A percentile compares a stretch with the other conserved stretches of the same genome.
phyloP scores from a whole-genome alignment of 2,797 vertebrate species.

The Syngnathus acus region DNA sequence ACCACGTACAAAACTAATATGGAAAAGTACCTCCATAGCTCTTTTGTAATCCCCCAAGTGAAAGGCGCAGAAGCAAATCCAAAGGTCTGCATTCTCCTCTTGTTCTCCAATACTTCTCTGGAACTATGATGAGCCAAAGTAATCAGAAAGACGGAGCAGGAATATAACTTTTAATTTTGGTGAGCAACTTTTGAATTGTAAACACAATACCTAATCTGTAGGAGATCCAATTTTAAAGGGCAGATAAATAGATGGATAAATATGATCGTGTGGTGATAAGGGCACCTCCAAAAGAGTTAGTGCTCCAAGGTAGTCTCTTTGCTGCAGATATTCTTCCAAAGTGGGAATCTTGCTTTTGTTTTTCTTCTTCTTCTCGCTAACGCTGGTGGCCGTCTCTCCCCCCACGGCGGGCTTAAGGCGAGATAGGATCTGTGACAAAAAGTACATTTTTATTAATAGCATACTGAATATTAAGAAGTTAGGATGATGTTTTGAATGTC shows the following conservation, averaged over 20 bases:
- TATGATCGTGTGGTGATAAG: not conserved
- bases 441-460: not conserved
- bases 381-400: slow-evolving; percentile 55
- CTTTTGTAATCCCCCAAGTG: slow-evolving; percentile 91
- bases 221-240: too few species aligned
- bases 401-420: slow-evolving; percentile 86
- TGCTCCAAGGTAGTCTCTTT: slow-evolving; percentile 89
- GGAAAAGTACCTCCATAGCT: slow-evolving; percentile 81
- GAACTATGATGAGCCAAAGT: slow-evolving; percentile 70
- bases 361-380: slow-evolving; percentile 74
- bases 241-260: not conserved
- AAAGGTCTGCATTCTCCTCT: slow-evolving; percentile 79
- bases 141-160: not conserved
- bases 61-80: slow-evolving; percentile 92
- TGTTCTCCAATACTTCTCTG: slow-evolving; percentile 81
- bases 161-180: not conserved
- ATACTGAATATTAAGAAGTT: not conserved
- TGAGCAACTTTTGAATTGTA: not conserved
- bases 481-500: not conserved
- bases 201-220: not conserved
- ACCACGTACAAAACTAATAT: not conserved
- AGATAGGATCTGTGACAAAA: slow-evolving; percentile 68
- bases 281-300: slow-evolving; percentile 86
- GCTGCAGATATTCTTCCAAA: slow-evolving; percentile 81
- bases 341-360: slow-evolving; percentile 79